Percentiles rank a stretch among this genome's conserved stretches.
phyloP scores from a whole-genome alignment of 1,140 invertebrate genomes.

The Zaprionus camerounensis region DNA sequence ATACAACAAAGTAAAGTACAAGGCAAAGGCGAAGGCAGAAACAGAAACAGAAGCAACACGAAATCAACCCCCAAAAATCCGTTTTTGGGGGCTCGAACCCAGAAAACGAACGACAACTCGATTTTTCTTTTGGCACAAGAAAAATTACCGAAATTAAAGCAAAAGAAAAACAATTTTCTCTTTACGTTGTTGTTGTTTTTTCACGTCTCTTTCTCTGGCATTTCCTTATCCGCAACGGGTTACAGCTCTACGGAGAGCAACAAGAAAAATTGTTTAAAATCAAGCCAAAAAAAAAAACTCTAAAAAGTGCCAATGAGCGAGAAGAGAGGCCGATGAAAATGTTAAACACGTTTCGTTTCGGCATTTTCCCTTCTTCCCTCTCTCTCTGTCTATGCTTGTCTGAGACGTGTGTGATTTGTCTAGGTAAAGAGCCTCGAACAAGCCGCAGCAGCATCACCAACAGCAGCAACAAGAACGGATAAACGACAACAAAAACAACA shows the following conservation, averaged over 20 bases:
- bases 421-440: conserved; percentile 38
- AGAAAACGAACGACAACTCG: conserved; percentile 66
- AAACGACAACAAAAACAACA: conserved; percentile 34
- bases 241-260: conserved; percentile 61
- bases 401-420: conserved; percentile 67
- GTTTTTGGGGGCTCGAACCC: conserved; percentile 48
- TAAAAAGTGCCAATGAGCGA: conserved; percentile 39
- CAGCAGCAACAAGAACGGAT: conserved; percentile 17
- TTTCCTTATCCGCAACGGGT: conserved; percentile 58
- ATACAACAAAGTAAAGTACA: conserved; percentile 71
- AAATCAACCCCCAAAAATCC: conserved; percentile 66
- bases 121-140: conserved; percentile 79
- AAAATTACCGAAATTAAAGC: conserved; percentile 82
- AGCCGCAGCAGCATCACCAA: conserved; percentile 24
- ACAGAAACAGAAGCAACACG: conserved; percentile 29
- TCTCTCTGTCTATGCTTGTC: conserved; percentile 35
- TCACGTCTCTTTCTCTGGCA: not conserved
- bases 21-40: conserved; percentile 26
- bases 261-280: conserved; percentile 80
- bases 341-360: conserved; percentile 70
- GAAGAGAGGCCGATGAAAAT: conserved; percentile 55
- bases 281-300: conserved; percentile 31
- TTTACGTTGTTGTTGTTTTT: conserved; percentile 10
- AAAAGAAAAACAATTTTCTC: conserved; percentile 81
- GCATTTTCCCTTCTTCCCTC: conserved; percentile 24